Evolutionary conservation across 2,797 vertebrate species (phyloP).

Genomic region (Zalophus californianus): DNA sequence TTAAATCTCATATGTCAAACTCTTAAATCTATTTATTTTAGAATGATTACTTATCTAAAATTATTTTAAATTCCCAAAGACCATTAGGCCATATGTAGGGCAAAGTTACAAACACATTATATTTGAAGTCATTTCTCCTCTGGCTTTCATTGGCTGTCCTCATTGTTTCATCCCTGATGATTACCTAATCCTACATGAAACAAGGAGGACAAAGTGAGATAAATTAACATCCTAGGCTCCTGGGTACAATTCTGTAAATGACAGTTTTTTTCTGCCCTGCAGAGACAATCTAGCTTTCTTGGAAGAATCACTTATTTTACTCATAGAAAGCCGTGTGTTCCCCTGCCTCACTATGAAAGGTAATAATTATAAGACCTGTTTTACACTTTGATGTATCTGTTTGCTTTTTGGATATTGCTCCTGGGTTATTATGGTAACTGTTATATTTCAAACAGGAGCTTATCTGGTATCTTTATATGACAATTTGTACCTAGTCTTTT

Average conservation of each 20-base stretch:
- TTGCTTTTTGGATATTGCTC: constrained; percentile 32
- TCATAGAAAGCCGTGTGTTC: neutral
- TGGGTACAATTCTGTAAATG: constrained; percentile 15
- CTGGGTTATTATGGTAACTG: neutral
- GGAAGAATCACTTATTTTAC: constrained; percentile 34
- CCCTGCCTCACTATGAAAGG: neutral
- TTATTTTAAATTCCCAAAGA: constrained; percentile 63
- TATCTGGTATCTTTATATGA: neutral
- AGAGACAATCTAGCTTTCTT: constrained; percentile 1
- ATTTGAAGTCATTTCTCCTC: constrained; percentile 50
- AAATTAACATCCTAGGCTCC: constrained; percentile 48
- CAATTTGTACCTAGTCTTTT: neutral
- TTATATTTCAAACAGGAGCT: neutral
- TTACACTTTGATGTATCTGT: constrained; percentile 37
- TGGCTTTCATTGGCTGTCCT: neutral
- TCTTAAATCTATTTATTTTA: constrained; percentile 50
- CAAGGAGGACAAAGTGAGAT: constrained; percentile 18
- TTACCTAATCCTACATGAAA: constrained; percentile 21
- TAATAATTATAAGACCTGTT: constrained; percentile 5
- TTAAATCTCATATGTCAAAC: constrained; percentile 17
- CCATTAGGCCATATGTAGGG: neutral
- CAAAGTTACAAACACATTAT: constrained; percentile 11
- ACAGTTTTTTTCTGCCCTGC: neutral
- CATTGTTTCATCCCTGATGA: constrained; percentile 25
- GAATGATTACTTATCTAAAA: neutral